phyloP scores from a whole-genome alignment of 2,797 vertebrate genomes.

The Graptemys geographica region DNA sequence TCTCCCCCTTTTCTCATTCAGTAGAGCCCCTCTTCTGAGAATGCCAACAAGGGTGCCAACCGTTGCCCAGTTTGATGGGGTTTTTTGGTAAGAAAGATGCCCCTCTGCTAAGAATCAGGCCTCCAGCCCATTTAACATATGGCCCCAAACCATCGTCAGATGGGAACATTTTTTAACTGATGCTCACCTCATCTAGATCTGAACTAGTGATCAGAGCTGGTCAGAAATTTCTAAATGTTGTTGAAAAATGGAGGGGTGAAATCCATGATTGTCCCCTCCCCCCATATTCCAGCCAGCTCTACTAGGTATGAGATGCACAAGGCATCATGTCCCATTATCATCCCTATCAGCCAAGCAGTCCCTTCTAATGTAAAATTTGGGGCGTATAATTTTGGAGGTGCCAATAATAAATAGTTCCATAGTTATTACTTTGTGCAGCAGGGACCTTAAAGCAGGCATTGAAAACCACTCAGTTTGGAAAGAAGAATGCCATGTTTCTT shows the following conservation, averaged over 20 bases:
- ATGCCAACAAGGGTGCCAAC: background rate
- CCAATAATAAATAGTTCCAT: background rate
- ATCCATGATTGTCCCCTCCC: background rate
- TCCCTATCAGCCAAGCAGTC: background rate
- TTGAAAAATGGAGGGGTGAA: background rate
- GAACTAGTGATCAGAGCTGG: background rate
- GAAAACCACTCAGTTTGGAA: background rate
- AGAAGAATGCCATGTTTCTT: background rate
- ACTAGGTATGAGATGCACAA: background rate
- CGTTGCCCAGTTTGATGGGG: background rate
- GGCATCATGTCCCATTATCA: background rate
- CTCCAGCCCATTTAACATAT: background rate
- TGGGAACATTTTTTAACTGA: background rate
- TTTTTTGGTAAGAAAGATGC: background rate
- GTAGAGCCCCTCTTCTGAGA: background rate
- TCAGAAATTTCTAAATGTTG: background rate
- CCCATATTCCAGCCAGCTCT: background rate
- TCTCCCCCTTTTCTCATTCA: fast-evolving
- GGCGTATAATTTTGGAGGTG: background rate
- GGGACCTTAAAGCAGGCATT: background rate
- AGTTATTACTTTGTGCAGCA: background rate
- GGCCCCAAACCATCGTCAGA: background rate
- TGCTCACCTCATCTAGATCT: background rate
- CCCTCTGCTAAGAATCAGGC: background rate
- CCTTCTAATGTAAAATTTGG: background rate